phyloP scores from a whole-genome alignment of 2,113 vertebrate species.

The Melanostigma gelatinosum region DNA sequence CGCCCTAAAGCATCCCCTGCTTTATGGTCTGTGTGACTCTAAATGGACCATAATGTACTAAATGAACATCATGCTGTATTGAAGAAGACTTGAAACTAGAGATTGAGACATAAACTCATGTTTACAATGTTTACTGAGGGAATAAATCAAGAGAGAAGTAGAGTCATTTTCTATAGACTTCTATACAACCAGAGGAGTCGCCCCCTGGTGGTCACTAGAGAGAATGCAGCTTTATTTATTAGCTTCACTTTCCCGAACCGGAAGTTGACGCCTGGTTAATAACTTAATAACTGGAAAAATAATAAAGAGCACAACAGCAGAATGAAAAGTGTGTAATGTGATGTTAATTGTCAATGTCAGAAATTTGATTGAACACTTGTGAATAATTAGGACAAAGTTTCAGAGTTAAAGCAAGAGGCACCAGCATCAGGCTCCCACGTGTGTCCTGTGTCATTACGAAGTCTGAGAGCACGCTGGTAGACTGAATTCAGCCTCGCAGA shows the following conservation, averaged over 20 bases:
- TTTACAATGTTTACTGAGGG: too few relatives aligned
- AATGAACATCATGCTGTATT: too few relatives aligned
- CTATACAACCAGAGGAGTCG: background rate
- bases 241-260: too few relatives aligned
- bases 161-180: background rate
- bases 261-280: background rate
- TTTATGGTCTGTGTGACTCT: too few relatives aligned
- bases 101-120: too few relatives aligned
- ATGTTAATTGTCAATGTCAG: background rate
- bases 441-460: background rate
- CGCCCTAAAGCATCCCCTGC: too few relatives aligned
- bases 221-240: background rate
- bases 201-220: background rate
- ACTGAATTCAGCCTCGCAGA: background rate
- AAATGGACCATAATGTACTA: too few relatives aligned
- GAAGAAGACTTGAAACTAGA: too few relatives aligned
- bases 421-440: background rate
- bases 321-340: too few relatives aligned
- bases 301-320: background rate
- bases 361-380: too few relatives aligned
- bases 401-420: background rate
- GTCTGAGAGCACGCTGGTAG: slow-evolving; percentile 18
- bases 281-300: background rate
- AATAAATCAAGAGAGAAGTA: too few relatives aligned
- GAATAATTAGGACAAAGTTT: too few relatives aligned